Evolutionary conservation across 2,113 vertebrate species (phyloP), one percentile per base, ranked within the genome.

Genomic region (Megalops atlanticus): DNA sequence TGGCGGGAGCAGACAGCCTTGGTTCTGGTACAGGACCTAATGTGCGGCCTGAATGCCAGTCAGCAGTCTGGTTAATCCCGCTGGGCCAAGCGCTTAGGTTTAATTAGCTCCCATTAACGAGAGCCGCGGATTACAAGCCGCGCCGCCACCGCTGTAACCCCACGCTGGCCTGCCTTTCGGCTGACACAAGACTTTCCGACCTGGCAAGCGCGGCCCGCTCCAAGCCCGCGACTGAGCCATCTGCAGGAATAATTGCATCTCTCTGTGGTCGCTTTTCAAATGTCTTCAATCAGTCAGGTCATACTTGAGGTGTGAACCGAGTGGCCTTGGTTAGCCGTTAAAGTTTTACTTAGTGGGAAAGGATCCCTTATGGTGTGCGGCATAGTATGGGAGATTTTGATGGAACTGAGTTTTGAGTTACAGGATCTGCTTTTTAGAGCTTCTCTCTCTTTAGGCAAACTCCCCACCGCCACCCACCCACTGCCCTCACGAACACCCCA

Each of bases 111-210:
- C 58, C 58, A 31, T 64, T 64, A 64, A 64, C 58, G 8, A 64
- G 58, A 58, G 52, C 24, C 52, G 24, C 8, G 52, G 58, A 64
- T 64, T 64, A 31, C 31, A n/a, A 64, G 58, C 24, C 24, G 8
- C 8, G 24, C 58, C n/a, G 8, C 58, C 58, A 64, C n/a, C 58
- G n/a, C 58, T n/a, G 58, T 64, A 64, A 24, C 58, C 1, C 58
- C 58, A 15, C 1, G 58, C 1, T 10, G 58, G n/a, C 58, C n/a
- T 5, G 6, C 24, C 58, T 64, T 64, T n/a, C 58, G 10, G 58
- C 58, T 64, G 58, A 64, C 58, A 64, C 58, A 64, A 64, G n/a
- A 64, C 58, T 64, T 31, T 64, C 58, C 58, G 24, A 64, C 58
- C 11, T 31, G 27, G 58, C n/a, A 24, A 27, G 58, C 24, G 8